Percentiles rank a stretch among this genome's conserved stretches.
Conservation (phyloP, 2,113 vertebrate species). For the Rhegmatorhina hoffmannsi region DNA sequence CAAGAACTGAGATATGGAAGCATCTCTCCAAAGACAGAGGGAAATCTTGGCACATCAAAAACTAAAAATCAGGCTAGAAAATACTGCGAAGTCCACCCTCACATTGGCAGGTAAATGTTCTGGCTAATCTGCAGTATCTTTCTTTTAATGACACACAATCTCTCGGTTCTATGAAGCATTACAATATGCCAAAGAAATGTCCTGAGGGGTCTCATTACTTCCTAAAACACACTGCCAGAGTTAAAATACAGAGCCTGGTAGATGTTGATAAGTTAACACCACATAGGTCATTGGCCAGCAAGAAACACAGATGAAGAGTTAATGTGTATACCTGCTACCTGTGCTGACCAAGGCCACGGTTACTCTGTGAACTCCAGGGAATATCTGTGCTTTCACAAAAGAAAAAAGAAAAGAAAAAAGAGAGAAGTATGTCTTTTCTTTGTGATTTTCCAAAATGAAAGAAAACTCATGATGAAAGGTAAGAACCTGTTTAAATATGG, state of each 20-base stretch:
- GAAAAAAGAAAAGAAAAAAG: not conserved
- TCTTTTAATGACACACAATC: not conserved
- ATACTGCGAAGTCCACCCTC: not conserved
- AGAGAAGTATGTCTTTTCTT: not conserved
- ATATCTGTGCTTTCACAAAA: not conserved
- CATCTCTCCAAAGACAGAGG: not conserved
- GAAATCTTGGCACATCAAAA: not conserved
- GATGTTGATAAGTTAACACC: not conserved
- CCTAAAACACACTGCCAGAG: not conserved
- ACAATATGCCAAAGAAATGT: not conserved
- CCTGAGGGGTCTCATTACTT: not conserved
- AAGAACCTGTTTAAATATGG: not conserved
- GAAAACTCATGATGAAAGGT: not conserved
- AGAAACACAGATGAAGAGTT: not conserved
- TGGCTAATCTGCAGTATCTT: not conserved
- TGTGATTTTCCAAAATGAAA: not conserved
- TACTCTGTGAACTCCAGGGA: not conserved
- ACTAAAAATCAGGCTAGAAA: not conserved
- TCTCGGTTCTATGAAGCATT: not conserved
- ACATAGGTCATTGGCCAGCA: not conserved
- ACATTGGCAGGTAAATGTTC: not conserved
- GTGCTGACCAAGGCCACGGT: accelerated
- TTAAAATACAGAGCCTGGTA: not conserved
- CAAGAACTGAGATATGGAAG: not conserved
- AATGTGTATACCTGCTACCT: not conserved